Evolutionary conservation across 1,140 invertebrate genomes (phyloP).

Genomic region (Macrotrachela quadricornifera): DNA sequence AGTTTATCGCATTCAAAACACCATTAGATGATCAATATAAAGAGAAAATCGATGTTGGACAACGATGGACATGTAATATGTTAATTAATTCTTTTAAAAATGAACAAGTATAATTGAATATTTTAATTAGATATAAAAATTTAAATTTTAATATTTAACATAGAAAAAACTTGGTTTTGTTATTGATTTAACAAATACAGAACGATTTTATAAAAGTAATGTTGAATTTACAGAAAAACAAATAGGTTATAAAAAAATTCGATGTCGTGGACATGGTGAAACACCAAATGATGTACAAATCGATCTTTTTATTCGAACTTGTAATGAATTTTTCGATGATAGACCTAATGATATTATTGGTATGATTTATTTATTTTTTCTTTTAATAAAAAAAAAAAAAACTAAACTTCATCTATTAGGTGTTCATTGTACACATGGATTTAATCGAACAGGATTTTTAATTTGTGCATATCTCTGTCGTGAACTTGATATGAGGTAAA

Average conservation of each 20-base stretch:
- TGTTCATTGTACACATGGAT: conserved; percentile 96
- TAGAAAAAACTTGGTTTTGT: conserved; percentile 69
- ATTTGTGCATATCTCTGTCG: conserved; percentile 73
- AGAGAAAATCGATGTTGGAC: conserved; percentile 46
- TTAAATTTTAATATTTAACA: neutral
- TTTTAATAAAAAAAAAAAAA: no score
- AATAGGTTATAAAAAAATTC: conserved; percentile 55
- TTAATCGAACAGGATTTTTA: conserved; percentile 84
- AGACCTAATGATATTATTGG: conserved; percentile 46
- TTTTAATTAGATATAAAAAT: no score
- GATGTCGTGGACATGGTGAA: conserved; percentile 48
- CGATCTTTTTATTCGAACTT: conserved; percentile 50
- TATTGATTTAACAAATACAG: conserved; percentile 87
- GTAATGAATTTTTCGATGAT: conserved; percentile 51
- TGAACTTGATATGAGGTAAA: conserved; percentile 27
- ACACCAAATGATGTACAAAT: conserved; percentile 46
- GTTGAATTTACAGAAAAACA: conserved; percentile 50
- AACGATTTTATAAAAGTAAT: conserved; percentile 61
- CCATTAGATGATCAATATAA: conserved; percentile 56
- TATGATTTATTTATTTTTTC: no score
- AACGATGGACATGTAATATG: conserved; percentile 36
- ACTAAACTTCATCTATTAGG: conserved; percentile 43
- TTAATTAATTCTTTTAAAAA: conserved; percentile 21
- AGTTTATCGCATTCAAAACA: conserved; percentile 66
- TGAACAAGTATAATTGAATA: neutral